These are phyloP conservation scores for Acanthosoma haemorrhoidale DNA, from an alignment of 2,888 invertebrate species.

Conservation along the genomic window DNA sequence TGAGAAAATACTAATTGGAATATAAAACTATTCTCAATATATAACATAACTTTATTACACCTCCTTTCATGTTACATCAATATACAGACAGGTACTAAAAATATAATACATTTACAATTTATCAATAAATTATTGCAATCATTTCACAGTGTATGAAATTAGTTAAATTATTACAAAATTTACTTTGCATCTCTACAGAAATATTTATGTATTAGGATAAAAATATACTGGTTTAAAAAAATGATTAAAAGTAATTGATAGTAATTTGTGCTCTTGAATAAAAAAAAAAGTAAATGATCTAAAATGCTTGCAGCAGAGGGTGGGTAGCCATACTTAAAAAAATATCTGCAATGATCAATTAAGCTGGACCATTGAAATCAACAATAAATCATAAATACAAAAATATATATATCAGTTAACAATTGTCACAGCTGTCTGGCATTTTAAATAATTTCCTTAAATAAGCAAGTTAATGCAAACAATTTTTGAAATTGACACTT, in stretches of 20 bases:
- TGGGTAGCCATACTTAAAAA: neutral
- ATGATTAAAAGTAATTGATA: neutral
- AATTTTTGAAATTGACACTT: constrained; percentile 18
- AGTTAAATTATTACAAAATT: constrained; percentile 5
- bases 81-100: constrained; percentile 22
- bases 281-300: constrained; percentile 11
- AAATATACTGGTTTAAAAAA: constrained; percentile 5
- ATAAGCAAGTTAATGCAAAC: neutral
- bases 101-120: constrained; percentile 18
- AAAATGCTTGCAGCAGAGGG: neutral
- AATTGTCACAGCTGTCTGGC: constrained; percentile 23
- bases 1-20: too few relatives aligned
- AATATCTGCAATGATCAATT: constrained; percentile 9
- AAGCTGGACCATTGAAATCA: constrained; percentile 9
- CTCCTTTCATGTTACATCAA: neutral
- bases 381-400: constrained; percentile 15
- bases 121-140: constrained; percentile 28
- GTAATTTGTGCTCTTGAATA: constrained; percentile 21
- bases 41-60: constrained; percentile 18
- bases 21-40: neutral
- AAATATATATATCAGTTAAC: constrained; percentile 23
- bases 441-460: neutral
- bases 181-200: neutral
- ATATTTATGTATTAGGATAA: neutral
- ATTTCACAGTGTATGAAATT: constrained; percentile 8